phyloP scores from a whole-genome alignment of 2,113 vertebrate species.

The Platichthys flesus region DNA sequence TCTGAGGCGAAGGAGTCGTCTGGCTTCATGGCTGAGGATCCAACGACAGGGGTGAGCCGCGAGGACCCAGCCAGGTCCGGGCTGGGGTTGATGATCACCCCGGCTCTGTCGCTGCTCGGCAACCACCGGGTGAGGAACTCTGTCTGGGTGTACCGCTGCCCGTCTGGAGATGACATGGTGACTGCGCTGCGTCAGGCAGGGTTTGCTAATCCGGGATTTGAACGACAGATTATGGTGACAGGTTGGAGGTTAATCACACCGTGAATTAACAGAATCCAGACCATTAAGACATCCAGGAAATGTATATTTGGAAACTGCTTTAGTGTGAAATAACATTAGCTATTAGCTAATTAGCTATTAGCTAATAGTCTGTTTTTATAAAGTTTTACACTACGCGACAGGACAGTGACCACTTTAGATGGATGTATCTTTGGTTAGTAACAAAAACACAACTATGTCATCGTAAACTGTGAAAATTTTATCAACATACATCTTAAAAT shows the following conservation, averaged over 20 bases:
- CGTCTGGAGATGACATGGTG: constrained; percentile 87
- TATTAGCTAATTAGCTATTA: background rate
- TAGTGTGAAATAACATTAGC: background rate
- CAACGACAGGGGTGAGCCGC: constrained; percentile 42
- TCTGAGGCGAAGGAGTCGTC: constrained; percentile 77
- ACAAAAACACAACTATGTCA: background rate
- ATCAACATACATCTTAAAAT: background rate
- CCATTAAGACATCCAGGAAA: constrained; percentile 7
- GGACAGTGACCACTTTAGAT: background rate
- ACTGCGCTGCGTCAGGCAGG: constrained; percentile 10
- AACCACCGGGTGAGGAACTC: constrained; percentile 86
- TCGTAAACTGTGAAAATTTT: too few species aligned
- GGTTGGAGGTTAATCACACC: constrained; percentile 54
- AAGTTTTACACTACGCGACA: too few species aligned
- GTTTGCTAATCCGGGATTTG: constrained; percentile 62
- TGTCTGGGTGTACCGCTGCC: constrained; percentile 72
- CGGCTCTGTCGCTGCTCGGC: constrained; percentile 83
- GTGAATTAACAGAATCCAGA: constrained; percentile 9
- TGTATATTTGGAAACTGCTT: constrained; percentile 7
- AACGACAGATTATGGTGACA: constrained; percentile 60
- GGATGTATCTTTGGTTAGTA: constrained; percentile 32
- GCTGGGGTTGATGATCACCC: constrained; percentile 85
- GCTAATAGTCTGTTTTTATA: too few species aligned
- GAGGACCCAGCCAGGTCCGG: constrained; percentile 74
- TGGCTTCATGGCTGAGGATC: constrained; percentile 33